Percentiles rank a stretch among this genome's conserved stretches.
These are phyloP conservation scores for Rhegmatorhina hoffmannsi DNA, from an alignment of 2,113 vertebrate genomes.

Conservation along the genomic window DNA sequence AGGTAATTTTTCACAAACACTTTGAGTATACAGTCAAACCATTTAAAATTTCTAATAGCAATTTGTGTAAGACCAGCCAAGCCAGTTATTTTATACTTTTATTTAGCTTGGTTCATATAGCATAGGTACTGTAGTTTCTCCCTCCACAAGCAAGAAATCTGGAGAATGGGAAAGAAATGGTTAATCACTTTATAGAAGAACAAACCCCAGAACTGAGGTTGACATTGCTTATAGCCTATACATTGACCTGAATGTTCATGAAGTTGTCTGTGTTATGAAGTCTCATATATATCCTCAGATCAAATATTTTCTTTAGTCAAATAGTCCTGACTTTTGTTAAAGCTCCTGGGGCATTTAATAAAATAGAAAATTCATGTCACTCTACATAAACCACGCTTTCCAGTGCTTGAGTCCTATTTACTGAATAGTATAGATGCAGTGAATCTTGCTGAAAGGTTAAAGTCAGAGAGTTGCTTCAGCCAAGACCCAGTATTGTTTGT, in stretches of 20 bases:
- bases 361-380: not conserved
- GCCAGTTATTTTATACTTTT: not conserved
- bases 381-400: not conserved
- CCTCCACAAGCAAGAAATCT: not conserved
- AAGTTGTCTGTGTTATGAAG: not conserved
- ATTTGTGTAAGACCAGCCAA: not conserved
- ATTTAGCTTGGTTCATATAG: not conserved
- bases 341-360: not conserved
- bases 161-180: not conserved
- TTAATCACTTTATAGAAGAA: not conserved
- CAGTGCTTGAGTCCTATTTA: not conserved
- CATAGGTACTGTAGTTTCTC: not conserved
- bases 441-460: not conserved
- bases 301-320: constrained; percentile 12
- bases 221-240: not conserved
- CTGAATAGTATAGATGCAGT: not conserved
- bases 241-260: not conserved
- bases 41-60: not conserved
- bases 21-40: not conserved
- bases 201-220: not conserved
- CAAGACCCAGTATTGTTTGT: not conserved
- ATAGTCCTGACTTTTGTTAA: not conserved
- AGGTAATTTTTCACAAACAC: not conserved
- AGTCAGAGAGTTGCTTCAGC: not conserved
- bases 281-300: not conserved